These are phyloP conservation scores for Lordiphosa clarofinis DNA, from an alignment of 1,140 invertebrate genomes.

Conservation along the genomic window DNA sequence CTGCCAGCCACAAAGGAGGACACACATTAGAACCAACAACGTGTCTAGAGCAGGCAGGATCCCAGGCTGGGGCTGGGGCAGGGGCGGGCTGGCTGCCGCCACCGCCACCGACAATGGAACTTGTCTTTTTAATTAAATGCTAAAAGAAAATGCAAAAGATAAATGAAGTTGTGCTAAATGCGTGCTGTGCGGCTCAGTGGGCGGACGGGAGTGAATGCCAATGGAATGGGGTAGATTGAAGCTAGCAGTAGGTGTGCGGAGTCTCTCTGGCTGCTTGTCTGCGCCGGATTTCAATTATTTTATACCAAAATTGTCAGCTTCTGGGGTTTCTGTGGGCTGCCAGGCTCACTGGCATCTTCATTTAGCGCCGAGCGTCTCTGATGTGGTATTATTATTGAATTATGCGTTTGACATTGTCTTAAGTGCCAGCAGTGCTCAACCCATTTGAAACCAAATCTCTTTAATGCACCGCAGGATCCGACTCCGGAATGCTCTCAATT, in stretches of 20 bases:
- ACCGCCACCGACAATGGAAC: constrained; percentile 65
- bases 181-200: constrained; percentile 49
- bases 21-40: constrained; percentile 53
- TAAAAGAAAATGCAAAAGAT: constrained; percentile 76
- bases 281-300: constrained; percentile 55
- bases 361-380: constrained; percentile 39
- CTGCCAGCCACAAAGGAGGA: constrained; percentile 30
- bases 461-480: constrained; percentile 29
- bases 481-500: constrained; percentile 33
- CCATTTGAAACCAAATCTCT: constrained; percentile 15
- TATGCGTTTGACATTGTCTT: constrained; percentile 37
- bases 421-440: constrained; percentile 8
- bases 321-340: constrained; percentile 39
- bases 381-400: constrained; percentile 68
- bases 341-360: constrained; percentile 37
- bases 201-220: neutral
- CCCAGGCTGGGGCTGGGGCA: constrained; percentile 3
- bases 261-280: constrained; percentile 12
- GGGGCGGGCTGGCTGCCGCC: constrained; percentile 20
- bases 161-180: constrained; percentile 78
- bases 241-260: constrained; percentile 24
- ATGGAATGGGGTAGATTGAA: constrained; percentile 14
- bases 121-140: constrained; percentile 78
- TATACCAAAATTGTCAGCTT: constrained; percentile 52
- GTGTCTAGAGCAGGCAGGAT: constrained; percentile 52